Evolutionary conservation across 2,797 vertebrate genomes (phyloP).

Genomic region (Miichthys miiuy): DNA sequence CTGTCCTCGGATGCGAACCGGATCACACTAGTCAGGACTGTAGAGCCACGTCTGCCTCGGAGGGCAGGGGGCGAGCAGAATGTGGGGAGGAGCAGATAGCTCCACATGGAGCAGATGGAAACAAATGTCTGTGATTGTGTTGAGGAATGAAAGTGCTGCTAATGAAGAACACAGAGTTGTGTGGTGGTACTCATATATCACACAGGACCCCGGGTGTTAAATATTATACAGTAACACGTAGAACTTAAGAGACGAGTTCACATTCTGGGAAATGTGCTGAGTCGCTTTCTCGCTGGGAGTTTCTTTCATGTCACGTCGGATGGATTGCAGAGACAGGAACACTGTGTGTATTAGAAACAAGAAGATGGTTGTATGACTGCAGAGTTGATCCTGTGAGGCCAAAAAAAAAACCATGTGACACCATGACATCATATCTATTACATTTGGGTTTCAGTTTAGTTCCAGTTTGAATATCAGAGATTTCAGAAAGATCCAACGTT

Average conservation of each 20-base stretch:
- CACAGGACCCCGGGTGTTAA: neutral
- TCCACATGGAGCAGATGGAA: conserved; percentile 17
- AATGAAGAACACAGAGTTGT: neutral
- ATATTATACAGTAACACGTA: conserved; percentile 2
- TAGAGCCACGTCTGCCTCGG: conserved; percentile 41
- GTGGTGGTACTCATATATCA: neutral
- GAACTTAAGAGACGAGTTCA: neutral
- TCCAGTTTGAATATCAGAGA: neutral
- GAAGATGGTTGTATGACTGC: neutral
- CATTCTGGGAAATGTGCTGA: neutral
- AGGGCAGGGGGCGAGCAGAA: conserved; percentile 13
- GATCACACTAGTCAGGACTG: conserved; percentile 31
- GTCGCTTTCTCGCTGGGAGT: neutral
- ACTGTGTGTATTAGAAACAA: neutral
- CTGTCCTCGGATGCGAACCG: conserved; percentile 63
- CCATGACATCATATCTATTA: neutral
- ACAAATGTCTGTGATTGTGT: conserved; percentile 7
- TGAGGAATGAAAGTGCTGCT: conserved; percentile 14
- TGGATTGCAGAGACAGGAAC: neutral
- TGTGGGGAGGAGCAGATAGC: neutral
- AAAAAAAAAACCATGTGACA: neutral
- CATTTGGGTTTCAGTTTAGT: neutral
- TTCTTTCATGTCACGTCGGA: neutral
- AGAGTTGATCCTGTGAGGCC: no score
- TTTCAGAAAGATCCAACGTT: neutral